phyloP scores from a whole-genome alignment of 2,888 invertebrate genomes.

The Dryococelus australis region DNA sequence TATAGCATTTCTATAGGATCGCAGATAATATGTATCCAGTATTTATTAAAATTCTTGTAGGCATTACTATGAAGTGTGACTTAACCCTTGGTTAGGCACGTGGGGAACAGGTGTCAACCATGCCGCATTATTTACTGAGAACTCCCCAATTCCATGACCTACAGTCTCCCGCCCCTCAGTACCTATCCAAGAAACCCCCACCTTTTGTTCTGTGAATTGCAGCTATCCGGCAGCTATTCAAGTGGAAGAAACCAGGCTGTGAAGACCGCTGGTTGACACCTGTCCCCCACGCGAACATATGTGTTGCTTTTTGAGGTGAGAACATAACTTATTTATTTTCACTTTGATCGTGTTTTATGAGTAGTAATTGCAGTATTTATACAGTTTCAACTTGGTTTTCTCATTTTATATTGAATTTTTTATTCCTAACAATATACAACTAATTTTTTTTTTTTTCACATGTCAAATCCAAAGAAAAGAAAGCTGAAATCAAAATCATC shows the following conservation, averaged over 20 bases:
- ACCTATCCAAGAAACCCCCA: neutral
- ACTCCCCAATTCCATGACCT: too few relatives aligned
- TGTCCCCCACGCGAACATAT: neutral
- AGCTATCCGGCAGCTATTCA: neutral
- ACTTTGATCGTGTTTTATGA: neutral
- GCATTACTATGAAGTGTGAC: too few relatives aligned
- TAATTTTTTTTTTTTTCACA: neutral
- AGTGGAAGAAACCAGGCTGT: neutral
- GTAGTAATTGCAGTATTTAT: neutral
- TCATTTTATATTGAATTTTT: neutral
- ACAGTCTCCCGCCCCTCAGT: neutral
- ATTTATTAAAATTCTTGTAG: too few relatives aligned
- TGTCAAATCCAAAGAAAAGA: neutral
- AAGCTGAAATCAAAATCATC: neutral
- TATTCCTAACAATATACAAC: neutral
- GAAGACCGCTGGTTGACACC: neutral
- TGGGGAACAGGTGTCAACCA: neutral
- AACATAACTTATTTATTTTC: neutral
- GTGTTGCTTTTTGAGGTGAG: neutral
- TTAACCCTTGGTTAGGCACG: constrained; percentile 12
- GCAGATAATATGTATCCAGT: too few relatives aligned
- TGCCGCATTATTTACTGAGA: neutral
- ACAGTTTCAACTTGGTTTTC: neutral
- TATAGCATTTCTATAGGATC: too few relatives aligned
- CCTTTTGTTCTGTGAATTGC: neutral